Conservation (phyloP, 2,113 vertebrate species). For the Rallus limicola region DNA sequence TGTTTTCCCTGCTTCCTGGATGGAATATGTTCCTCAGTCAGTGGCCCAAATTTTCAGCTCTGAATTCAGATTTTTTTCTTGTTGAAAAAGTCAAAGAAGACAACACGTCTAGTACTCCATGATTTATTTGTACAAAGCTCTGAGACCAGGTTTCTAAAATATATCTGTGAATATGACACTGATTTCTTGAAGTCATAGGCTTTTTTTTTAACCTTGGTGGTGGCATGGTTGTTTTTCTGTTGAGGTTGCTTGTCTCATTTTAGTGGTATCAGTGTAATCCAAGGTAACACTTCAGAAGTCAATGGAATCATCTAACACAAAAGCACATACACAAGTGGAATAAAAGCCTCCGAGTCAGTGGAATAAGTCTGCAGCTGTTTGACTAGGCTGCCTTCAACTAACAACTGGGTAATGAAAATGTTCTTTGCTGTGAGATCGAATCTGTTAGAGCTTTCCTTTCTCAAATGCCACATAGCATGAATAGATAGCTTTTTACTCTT, state of each 20-base stretch:
- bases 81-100: neutral
- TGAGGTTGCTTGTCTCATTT: neutral
- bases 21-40: neutral
- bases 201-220: neutral
- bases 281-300: neutral
- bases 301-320: neutral
- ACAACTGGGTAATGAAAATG: neutral
- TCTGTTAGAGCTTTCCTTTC: neutral
- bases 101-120: neutral
- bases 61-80: neutral
- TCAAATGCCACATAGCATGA: neutral
- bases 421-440: neutral
- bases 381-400: neutral
- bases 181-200: neutral
- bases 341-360: neutral
- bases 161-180: neutral
- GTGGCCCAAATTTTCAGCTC: neutral
- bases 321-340: neutral
- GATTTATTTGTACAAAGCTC: neutral
- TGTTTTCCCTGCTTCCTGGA: neutral
- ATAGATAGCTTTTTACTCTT: neutral
- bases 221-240: neutral
- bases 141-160: neutral
- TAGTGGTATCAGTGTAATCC: neutral
- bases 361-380: neutral